phyloP scores from a whole-genome alignment of 2,113 vertebrate genomes.

The Bujurquina vittata region DNA sequence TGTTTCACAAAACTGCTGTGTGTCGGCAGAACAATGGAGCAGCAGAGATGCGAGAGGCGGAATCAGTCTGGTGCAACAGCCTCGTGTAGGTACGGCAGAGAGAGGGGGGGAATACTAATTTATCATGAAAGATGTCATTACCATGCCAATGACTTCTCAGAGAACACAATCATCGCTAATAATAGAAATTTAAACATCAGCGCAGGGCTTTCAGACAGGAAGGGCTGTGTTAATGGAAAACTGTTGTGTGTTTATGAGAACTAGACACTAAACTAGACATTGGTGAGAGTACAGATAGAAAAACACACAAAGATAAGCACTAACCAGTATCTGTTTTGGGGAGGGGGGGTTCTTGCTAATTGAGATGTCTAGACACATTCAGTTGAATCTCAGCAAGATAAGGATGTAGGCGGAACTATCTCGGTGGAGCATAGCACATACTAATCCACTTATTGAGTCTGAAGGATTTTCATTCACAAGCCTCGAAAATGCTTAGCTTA shows the following conservation, averaged over 20 bases:
- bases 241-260: slow-evolving; percentile 67
- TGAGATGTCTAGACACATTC: slow-evolving; percentile 81
- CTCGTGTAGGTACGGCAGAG: slow-evolving; percentile 53
- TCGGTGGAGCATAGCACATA: slow-evolving; percentile 51
- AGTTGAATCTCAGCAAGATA: slow-evolving; percentile 77
- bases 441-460: slow-evolving; percentile 75
- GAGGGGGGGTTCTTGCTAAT: slow-evolving; percentile 58
- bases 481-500: slow-evolving; percentile 71
- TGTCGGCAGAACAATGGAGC: slow-evolving; percentile 70
- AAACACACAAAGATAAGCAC: slow-evolving; percentile 59
- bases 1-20: slow-evolving; percentile 64
- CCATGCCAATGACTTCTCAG: slow-evolving; percentile 65
- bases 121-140: slow-evolving; percentile 76
- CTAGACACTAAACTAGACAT: slow-evolving; percentile 45
- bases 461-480: slow-evolving; percentile 58
- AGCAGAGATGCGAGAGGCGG: slow-evolving; percentile 45
- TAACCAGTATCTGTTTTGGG: slow-evolving; percentile 44
- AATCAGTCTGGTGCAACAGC: slow-evolving; percentile 57
- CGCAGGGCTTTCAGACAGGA: slow-evolving; percentile 57
- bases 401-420: slow-evolving; percentile 70
- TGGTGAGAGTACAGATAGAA: slow-evolving; percentile 45
- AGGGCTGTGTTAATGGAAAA: slow-evolving; percentile 59
- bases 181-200: slow-evolving; percentile 72
- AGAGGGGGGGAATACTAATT: slow-evolving; percentile 56
- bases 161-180: slow-evolving; percentile 72